These are phyloP conservation scores for Zoanthus sociatus DNA, from an alignment of 92 coral and sea anemone genomes.

Conservation along the genomic window DNA sequence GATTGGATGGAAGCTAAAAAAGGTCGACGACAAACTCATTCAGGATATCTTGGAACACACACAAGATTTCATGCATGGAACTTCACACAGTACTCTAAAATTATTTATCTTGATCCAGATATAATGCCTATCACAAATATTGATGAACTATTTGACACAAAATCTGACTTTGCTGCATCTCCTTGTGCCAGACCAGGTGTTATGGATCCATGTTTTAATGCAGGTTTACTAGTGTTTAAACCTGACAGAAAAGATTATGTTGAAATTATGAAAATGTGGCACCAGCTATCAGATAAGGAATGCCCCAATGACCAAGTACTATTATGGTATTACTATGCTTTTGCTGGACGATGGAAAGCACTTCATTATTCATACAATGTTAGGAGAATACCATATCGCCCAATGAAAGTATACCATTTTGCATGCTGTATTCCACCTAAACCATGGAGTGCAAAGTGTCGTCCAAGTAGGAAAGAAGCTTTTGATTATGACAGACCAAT, in stretches of 20 bases:
- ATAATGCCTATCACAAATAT: constrained; percentile 88
- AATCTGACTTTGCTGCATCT: constrained; percentile 87
- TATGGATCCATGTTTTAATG: constrained; percentile 92
- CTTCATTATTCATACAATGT: constrained; percentile 69
- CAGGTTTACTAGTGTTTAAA: constrained; percentile 85
- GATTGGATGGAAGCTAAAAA: constrained; percentile 82
- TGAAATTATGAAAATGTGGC: constrained; percentile 70
- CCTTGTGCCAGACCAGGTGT: constrained; percentile 87
- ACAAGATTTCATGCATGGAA: constrained; percentile 94
- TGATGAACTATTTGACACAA: constrained; percentile 83
- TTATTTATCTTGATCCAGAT: constrained; percentile 91
- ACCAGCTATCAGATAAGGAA: constrained; percentile 49
- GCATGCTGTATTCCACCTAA: constrained; percentile 79
- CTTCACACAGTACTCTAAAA: constrained; percentile 81
- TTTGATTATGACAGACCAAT: constrained; percentile 62
- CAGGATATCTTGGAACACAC: constrained; percentile 84
- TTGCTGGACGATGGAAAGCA: constrained; percentile 50
- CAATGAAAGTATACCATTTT: constrained; percentile 81
- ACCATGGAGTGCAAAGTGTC: constrained; percentile 77
- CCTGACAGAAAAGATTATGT: constrained; percentile 51
- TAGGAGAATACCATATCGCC: constrained; percentile 66
- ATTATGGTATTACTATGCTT: constrained; percentile 81
- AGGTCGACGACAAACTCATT: constrained; percentile 49
- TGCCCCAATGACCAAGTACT: constrained; percentile 84
- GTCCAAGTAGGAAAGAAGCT: constrained; percentile 78